A percentile compares a stretch with the other conserved stretches of the same genome.
Conservation (phyloP, 2,797 vertebrate genomes). For the Linurgus olivaceus region DNA sequence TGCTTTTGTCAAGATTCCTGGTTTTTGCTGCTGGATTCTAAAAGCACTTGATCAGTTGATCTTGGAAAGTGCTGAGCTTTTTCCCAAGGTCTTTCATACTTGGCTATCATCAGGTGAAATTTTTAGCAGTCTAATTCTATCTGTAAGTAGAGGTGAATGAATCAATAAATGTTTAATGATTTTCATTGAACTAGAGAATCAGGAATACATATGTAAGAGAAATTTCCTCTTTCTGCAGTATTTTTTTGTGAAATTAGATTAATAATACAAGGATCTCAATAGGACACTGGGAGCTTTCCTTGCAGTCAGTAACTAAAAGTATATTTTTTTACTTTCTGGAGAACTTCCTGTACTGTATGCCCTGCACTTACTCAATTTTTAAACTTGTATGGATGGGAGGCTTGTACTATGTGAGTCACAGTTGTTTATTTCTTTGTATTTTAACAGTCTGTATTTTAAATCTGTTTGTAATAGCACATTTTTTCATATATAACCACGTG, state of each 20-base stretch:
- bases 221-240: background rate
- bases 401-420: background rate
- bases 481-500: background rate
- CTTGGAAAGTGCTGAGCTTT: background rate
- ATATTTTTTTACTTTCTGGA: background rate
- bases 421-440: background rate
- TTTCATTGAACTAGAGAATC: background rate
- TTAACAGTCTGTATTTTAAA: background rate
- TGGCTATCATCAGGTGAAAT: background rate
- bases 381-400: background rate
- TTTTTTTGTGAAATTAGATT: background rate
- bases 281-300: background rate
- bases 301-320: background rate
- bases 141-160: background rate
- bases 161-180: background rate
- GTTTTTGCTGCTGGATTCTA: background rate
- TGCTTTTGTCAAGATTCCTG: background rate
- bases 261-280: background rate
- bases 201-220: background rate
- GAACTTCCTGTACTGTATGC: background rate
- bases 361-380: background rate
- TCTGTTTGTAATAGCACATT: background rate
- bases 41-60: constrained; percentile 21
- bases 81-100: background rate
- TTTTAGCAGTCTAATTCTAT: background rate